Evolutionary conservation across 2,113 vertebrate genomes (phyloP), one percentile per base, ranked within the genome.

Genomic region (Serilophus lunatus): DNA sequence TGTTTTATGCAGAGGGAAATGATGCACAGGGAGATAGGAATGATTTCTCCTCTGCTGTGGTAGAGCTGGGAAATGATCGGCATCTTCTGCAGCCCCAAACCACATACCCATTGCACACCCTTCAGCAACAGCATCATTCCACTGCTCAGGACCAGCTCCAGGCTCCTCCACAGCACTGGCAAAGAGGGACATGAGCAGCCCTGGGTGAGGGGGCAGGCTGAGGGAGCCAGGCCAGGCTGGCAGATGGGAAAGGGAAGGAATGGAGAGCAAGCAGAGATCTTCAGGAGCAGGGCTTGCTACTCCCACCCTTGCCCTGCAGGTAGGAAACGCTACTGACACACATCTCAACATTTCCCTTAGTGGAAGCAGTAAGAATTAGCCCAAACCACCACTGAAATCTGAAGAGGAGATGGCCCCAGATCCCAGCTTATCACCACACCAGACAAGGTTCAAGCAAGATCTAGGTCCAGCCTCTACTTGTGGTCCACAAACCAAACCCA

Each of bases 91-190:
- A 82, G 42, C 33, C 19, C 36, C 49, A 76, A 18, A 61, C 25
- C 13, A 40, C 5, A 0, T 5, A 31, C 5, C 2, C 13, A 3
- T 45, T 36, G 19, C 60, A n/a, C 1, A 0, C n/a, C 53, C 57
- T 13, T 22, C 1, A 6, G 42, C 47, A 51, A 8, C n/a, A 29
- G 40, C 2, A 2, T 61, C 5, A 9, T 59, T 54, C n/a, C 26
- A 19, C 23, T 0, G 1, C 18, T 33, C 11, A 13, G 42, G 68
- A 88, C 31, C 2, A 3, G n/a, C 59, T 74, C 42, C 42, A 61
- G 66, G 57, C 42, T 66, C 18, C 59, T 77, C 36, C 6, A 4
- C 54, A 31, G 69, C 2, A 1, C 36, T 45, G 13, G 29, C 2
- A 3, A 75, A 83, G 10, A 6, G 18, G 6, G 82, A 4, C 35